Evolutionary conservation across 2,797 vertebrate genomes (phyloP), one percentile per base, ranked within the genome.

Genomic region (Malacoraja senta): DNA sequence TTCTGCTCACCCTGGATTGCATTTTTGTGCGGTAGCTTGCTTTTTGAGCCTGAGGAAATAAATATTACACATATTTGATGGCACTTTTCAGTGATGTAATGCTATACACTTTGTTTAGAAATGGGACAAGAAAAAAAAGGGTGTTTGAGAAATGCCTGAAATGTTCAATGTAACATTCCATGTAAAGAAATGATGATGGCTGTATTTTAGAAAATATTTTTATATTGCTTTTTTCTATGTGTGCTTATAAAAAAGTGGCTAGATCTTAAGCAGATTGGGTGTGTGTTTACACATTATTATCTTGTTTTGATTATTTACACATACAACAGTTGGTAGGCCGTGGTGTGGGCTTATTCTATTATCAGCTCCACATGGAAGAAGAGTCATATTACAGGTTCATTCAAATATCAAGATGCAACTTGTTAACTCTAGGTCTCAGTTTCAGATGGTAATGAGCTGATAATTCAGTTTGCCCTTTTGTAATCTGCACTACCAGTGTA

Each of bases 181-280:
- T 94, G 93, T 94, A 96, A 94, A 96, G 94, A 95, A 72, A 91
- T 93, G 79, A 93, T 94, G 9, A 94, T 93, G 94, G 95, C 94
- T 97, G 95, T 96, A 96, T 97, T 98, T 98, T 97, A 95, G 95
- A 97, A 93, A 95, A 95, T 98, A 97, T 98, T 98, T 98, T 98
- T 98, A 95, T 98, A 98, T 96, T 95, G 96, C 94, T 96, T 96
- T 53, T 96, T 96, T 68, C 95, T 96, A 96, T 95, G 94, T 95
- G 95, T 95, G 94, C 95, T 95, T 93, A 93, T 94, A 86, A 95
- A 44, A 93, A 93, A 94, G 26, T 88, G 84, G 29, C 53, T 58
- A 63, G 61, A 88, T 26, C 35, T 86, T 63, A 86, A 86, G 35
- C 2, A 91, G 68, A 72, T 44, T 92, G 86, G 32, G 86, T 53